Evolutionary conservation across 2,797 vertebrate species (phyloP).

Genomic region (Salarias fasciatus): DNA sequence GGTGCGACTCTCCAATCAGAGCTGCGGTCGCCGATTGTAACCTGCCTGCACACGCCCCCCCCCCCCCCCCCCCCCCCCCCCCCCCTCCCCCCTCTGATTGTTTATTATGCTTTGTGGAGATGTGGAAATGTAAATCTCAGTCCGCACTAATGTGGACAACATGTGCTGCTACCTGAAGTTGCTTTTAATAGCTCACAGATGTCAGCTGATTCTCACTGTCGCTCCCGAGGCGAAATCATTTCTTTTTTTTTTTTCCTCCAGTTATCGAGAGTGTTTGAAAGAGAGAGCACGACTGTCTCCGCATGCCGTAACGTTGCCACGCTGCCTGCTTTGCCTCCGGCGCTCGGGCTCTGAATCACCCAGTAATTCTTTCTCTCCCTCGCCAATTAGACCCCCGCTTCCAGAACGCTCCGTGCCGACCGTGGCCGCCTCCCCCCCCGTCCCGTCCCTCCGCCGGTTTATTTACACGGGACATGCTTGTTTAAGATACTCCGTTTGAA

Average conservation of each 20-base stretch:
- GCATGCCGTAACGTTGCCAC: constrained; percentile 66
- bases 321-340: constrained; percentile 77
- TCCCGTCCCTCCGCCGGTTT: constrained; percentile 69
- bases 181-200: constrained; percentile 90
- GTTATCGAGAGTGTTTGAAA: constrained; percentile 9
- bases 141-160: constrained; percentile 90
- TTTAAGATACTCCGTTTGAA: constrained; percentile 81
- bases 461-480: constrained; percentile 83
- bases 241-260: constrained; percentile 6
- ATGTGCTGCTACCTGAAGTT: constrained; percentile 94
- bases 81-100: constrained; percentile 67
- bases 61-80: too few relatives aligned
- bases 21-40: constrained; percentile 46
- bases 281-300: constrained; percentile 49
- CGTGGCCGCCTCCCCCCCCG: constrained; percentile 67
- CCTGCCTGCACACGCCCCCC: constrained; percentile 51
- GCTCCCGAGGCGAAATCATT: constrained; percentile 2
- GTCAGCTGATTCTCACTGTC: constrained; percentile 71
- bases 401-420: constrained; percentile 78
- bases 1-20: constrained; percentile 22
- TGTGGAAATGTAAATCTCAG: constrained; percentile 88
- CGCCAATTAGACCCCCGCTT: constrained; percentile 79
- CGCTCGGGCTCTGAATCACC: constrained; percentile 47
- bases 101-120: constrained; percentile 94
- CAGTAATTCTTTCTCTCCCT: constrained; percentile 70